A percentile compares a stretch with the other conserved stretches of the same genome.
These are phyloP conservation scores for Uropsilus gracilis DNA, from an alignment of 2,113 vertebrate species.

Conservation along the genomic window DNA sequence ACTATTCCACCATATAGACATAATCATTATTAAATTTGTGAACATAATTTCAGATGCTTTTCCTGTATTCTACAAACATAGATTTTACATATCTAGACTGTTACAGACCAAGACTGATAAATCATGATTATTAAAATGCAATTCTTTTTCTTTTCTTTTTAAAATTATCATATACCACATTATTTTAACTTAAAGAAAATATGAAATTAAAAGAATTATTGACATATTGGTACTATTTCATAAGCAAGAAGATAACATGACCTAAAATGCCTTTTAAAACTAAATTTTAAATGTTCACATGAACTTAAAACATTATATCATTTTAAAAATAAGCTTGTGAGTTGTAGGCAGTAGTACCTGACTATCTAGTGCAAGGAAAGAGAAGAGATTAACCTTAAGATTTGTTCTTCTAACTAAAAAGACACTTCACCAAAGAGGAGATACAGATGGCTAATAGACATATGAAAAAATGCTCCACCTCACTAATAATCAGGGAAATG, in stretches of 20 bases:
- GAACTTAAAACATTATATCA: too few relatives aligned
- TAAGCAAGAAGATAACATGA: background rate
- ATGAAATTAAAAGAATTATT: background rate
- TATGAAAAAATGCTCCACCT: too few relatives aligned
- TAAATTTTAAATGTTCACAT: too few relatives aligned
- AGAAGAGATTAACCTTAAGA: too few relatives aligned
- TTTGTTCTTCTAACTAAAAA: too few relatives aligned
- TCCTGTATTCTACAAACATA: background rate
- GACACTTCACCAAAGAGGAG: too few relatives aligned
- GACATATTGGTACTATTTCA: background rate
- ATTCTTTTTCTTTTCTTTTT: background rate
- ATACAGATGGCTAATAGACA: too few relatives aligned
- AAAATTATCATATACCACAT: background rate
- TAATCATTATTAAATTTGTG: conserved; percentile 78
- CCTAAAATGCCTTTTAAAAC: background rate
- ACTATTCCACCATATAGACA: background rate
- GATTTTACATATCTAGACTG: background rate
- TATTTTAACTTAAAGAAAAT: background rate
- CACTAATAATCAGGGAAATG: too few relatives aligned
- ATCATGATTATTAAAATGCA: background rate
- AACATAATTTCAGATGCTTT: background rate
- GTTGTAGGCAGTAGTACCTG: too few relatives aligned
- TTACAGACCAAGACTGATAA: background rate
- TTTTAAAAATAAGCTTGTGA: too few relatives aligned
- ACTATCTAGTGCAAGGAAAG: too few relatives aligned